Evolutionary conservation across 1,140 invertebrate species (phyloP), one percentile per base, ranked within the genome.

Genomic region (Mizuhopecten yessoensis): DNA sequence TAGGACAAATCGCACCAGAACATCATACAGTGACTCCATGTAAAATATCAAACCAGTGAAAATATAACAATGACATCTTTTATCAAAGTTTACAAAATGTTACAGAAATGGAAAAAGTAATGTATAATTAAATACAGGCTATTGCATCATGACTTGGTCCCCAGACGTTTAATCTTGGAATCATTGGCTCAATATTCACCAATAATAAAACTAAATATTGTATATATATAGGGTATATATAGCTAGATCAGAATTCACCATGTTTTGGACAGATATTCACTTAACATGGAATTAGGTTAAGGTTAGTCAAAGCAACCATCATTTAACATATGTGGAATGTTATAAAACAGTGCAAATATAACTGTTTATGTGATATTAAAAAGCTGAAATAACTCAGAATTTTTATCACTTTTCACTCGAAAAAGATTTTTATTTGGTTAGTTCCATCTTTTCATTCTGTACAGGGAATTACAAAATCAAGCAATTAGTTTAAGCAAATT

Each of bases 31-130:
- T n/a, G 23, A 75, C n/a, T 75, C 57, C n/a, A 13, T 75, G 57
- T 75, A 75, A 75, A 75, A 75, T 75, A 75, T 75, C 57, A 75
- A 75, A 75, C n/a, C 57, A 75, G 57, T 75, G 57, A 75, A 75
- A 75, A n/a, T 5, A 75, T 75, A 75, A 75, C 57, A 75, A 45
- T 29, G 57, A 75, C 57, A 75, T 75, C 23, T 75, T 75, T 75
- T n/a, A n/a, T 29, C 57, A 75, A 75, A 75, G n/a, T 75, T 75
- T 29, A 29, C 57, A 75, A 75, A 75, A 75, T 75, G 29, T 75
- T n/a, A 20, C 29, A 9, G 0, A 75, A 75, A 75, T 75, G 20
- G 45, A 49, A 75, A n/a, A 45, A 15, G 42, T 15, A 45, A 1
- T 13, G 42, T 17, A 45, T 45, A 45, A 45, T 45, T 45, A 9